phyloP scores from a whole-genome alignment of 1,140 invertebrate species.

The Tetraneura akinire region DNA sequence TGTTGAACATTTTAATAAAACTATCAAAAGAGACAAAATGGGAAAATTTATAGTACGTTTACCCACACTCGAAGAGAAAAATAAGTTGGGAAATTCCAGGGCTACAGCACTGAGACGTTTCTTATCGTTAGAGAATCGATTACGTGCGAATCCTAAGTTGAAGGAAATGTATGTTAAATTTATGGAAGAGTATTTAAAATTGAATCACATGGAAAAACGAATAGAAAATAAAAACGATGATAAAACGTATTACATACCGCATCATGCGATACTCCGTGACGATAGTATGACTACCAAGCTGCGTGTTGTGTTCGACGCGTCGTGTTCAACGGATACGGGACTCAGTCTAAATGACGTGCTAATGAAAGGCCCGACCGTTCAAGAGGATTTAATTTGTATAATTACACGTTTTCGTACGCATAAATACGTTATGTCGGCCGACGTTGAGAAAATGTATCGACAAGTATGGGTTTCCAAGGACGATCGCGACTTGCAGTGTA shows the following conservation, averaged over 20 bases:
- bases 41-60: constrained; percentile 12
- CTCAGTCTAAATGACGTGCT: constrained; percentile 58
- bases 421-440: constrained; percentile 56
- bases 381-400: constrained; percentile 56
- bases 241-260: not conserved
- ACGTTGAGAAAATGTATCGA: constrained; percentile 60
- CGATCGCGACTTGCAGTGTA: constrained; percentile 55
- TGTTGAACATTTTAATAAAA: not conserved
- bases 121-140: not conserved
- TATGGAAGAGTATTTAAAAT: constrained; percentile 22
- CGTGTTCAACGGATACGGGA: not conserved
- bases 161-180: not conserved
- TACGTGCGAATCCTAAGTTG: not conserved
- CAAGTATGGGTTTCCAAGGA: constrained; percentile 56
- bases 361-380: constrained; percentile 53
- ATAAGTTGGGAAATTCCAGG: not conserved
- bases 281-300: not conserved
- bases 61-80: not conserved
- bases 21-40: not conserved
- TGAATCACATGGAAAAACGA: constrained; percentile 20
- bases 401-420: constrained; percentile 56
- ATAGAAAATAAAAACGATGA: not conserved
- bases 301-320: not conserved
- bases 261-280: not conserved
- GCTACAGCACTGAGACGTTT: not conserved